Conservation (phyloP, 2,797 vertebrate genomes). For the Premnoplex brunnescens region DNA sequence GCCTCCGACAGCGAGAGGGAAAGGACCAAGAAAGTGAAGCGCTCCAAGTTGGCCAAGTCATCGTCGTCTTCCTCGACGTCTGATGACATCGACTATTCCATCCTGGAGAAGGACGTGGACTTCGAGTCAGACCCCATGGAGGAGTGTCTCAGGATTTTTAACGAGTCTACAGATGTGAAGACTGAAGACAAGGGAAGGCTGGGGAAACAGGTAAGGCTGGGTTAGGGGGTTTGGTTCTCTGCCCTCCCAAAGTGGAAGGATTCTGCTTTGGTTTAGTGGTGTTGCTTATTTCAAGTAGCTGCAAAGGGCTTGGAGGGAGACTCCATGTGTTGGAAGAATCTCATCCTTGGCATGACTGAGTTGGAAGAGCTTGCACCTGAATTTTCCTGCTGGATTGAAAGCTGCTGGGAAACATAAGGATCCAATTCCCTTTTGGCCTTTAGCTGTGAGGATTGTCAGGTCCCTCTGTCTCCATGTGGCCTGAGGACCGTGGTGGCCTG, state of each 20-base stretch:
- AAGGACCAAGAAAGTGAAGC: slow-evolving; percentile 52
- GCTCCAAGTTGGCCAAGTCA: slow-evolving; percentile 69
- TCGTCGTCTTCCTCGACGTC: slow-evolving; percentile 73
- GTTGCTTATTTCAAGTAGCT: neutral
- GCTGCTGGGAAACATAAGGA: neutral
- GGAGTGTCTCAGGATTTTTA: slow-evolving; percentile 96
- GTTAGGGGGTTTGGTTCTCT: neutral
- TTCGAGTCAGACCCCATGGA: slow-evolving; percentile 95
- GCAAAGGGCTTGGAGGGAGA: neutral
- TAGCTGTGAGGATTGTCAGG: neutral
- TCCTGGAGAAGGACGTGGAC: slow-evolving; percentile 87
- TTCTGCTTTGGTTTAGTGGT: neutral
- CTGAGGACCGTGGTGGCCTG: neutral
- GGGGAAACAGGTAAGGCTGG: slow-evolving; percentile 85
- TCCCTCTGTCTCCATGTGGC: neutral
- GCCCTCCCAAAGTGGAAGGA: neutral
- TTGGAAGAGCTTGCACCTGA: neutral
- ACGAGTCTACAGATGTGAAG: slow-evolving; percentile 94
- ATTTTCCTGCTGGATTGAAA: neutral
- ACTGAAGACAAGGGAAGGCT: slow-evolving; percentile 93
- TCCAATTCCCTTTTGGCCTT: neutral
- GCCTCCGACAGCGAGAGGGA: slow-evolving; percentile 71
- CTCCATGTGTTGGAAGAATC: neutral
- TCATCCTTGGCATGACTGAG: neutral
- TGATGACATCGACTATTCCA: slow-evolving; percentile 78